A percentile compares a stretch with the other conserved stretches of the same genome.
Evolutionary conservation across 2,888 invertebrate genomes (phyloP).

Genomic region (Craniophora ligustri): DNA sequence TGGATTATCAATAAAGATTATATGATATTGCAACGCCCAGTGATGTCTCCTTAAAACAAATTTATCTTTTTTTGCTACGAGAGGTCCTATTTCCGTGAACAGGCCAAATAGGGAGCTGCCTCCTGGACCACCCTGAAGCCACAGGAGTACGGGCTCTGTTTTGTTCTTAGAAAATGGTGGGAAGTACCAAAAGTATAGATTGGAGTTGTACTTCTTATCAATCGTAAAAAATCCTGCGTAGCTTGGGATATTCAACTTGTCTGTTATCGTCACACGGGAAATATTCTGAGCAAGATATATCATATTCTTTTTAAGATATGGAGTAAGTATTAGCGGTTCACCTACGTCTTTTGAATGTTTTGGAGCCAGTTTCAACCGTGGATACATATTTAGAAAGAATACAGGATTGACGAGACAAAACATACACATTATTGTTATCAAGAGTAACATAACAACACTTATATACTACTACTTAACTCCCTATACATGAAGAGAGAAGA

Average conservation of each 20-base stretch:
- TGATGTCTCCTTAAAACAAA: constrained; percentile 80
- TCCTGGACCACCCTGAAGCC: constrained; percentile 90
- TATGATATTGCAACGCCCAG: constrained; percentile 88
- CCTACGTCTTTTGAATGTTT: constrained; percentile 62
- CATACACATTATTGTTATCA: constrained; percentile 17
- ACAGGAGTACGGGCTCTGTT: constrained; percentile 84
- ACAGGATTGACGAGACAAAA: constrained; percentile 30
- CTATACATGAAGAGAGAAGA: too few species aligned
- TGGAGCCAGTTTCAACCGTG: constrained; percentile 68
- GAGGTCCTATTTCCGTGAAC: constrained; percentile 90
- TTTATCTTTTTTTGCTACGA: constrained; percentile 76
- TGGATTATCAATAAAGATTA: constrained; percentile 91
- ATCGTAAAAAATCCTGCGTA: constrained; percentile 90
- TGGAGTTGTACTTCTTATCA: constrained; percentile 86
- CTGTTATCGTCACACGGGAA: constrained; percentile 73
- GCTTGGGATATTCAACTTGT: constrained; percentile 81
- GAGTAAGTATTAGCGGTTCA: constrained; percentile 88
- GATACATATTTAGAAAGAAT: constrained; percentile 74
- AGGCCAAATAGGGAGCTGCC: constrained; percentile 87
- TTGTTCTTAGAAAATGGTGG: constrained; percentile 80
- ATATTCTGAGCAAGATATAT: constrained; percentile 81
- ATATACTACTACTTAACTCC: not conserved
- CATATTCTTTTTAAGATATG: constrained; percentile 86
- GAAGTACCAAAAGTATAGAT: constrained; percentile 91
- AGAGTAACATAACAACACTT: not conserved